phyloP scores from a whole-genome alignment of 1,140 invertebrate species.

The Drosophila bifasciata region DNA sequence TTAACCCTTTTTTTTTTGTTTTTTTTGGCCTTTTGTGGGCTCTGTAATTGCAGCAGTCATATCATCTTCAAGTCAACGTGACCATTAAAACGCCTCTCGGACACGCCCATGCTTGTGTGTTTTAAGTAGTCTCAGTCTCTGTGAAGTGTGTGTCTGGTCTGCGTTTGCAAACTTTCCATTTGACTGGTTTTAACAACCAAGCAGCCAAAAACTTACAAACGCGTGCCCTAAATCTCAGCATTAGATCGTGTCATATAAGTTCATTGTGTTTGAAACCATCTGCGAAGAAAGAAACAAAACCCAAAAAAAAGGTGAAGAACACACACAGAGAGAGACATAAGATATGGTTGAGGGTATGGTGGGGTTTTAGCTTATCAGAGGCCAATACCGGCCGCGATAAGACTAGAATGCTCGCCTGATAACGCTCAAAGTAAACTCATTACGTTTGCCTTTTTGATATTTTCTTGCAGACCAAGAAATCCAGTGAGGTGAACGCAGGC shows the following conservation, averaged over 20 bases:
- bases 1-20: slow-evolving; percentile 1
- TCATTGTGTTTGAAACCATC: neutral
- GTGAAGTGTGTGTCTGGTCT: too few relatives aligned
- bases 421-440: slow-evolving; percentile 22
- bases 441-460: slow-evolving; percentile 9
- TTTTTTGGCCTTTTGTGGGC: neutral
- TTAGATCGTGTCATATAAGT: too few relatives aligned
- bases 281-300: neutral
- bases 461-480: slow-evolving; percentile 38
- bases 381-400: slow-evolving; percentile 18
- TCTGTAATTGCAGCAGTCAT: slow-evolving; percentile 33
- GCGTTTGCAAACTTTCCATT: slow-evolving; percentile 60
- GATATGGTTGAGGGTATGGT: slow-evolving; percentile 12
- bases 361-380: slow-evolving; percentile 21
- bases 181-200: slow-evolving; percentile 41
- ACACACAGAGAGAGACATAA: neutral
- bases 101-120: slow-evolving; percentile 29
- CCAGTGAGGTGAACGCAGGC: slow-evolving; percentile 14
- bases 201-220: slow-evolving; percentile 22
- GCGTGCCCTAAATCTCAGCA: slow-evolving; percentile 6
- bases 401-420: slow-evolving; percentile 28
- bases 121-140: slow-evolving; percentile 1
- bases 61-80: slow-evolving; percentile 12
- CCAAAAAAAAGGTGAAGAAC: neutral
- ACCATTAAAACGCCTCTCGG: slow-evolving; percentile 47